Base-by-base conservation (phyloP, 2,888 invertebrate genomes). In the Lomographa bimaculata region DNA sequence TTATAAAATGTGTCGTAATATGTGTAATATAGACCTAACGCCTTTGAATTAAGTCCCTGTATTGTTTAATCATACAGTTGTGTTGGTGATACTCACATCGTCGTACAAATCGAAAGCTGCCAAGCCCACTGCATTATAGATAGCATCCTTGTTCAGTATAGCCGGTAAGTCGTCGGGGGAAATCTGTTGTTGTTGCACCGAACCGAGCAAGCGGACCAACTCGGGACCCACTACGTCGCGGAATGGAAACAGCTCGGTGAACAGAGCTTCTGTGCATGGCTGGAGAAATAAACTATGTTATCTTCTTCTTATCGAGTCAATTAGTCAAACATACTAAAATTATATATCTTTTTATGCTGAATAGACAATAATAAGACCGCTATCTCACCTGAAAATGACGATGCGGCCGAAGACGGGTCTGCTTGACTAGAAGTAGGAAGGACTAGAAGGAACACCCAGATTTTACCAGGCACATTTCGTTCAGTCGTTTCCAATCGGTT, bases 51-150 rank as follows among this genome's bases (percentile, higher is more conserved):
- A n/a, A n/a, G n/a, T n/a, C n/a, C n/a, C n/a, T n/a, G n/a, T n/a
- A n/a, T n/a, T n/a, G n/a, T n/a, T n/a, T n/a, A n/a, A n/a, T n/a
- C n/a, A n/a, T n/a, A n/a, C n/a, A n/a, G n/a, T n/a, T n/a, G n/a
- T n/a, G n/a, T n/a, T n/a, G n/a, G n/a, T n/a, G n/a, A n/a, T n/a
- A 77, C 80, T 83, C 66, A 94, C 94, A 77, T 97, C 96, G 71
- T 98, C 97, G 71, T 95, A 98, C 35, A 98, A 89, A 63, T 98
- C 96, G 75, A 96, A 97, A 0, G 97, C 95, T 1, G 95, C 94
- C 46, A 97, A 85, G 3, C 97, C 97, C 5, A 96, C 95, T 0
- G 98, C 97, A 79, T 96, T 96, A 69, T 98, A 98, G 24, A 98
- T 94, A 37, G 98, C 97, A 83, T 98, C 98, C 79, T 97, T 97